These are phyloP conservation scores for Eremophila alpestris DNA, from an alignment of 2,797 vertebrate species.

Conservation along the genomic window DNA sequence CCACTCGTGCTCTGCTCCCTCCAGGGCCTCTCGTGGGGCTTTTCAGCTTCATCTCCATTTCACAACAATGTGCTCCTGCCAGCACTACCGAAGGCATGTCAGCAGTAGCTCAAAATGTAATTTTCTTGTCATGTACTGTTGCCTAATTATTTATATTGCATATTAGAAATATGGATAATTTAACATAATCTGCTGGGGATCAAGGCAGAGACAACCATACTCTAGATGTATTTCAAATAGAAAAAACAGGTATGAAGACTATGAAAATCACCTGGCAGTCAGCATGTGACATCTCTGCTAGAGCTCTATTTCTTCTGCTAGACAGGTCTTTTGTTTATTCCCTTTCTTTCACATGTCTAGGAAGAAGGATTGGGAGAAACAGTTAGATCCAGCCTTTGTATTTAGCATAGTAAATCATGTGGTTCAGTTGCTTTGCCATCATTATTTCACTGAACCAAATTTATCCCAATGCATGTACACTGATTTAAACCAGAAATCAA, in stretches of 20 bases:
- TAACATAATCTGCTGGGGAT: slow-evolving; percentile 29
- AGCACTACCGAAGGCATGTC: slow-evolving; percentile 5
- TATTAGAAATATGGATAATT: slow-evolving; percentile 48
- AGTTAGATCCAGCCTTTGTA: background rate
- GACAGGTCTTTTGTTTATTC: background rate
- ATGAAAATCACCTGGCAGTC: background rate
- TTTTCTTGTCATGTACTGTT: slow-evolving; percentile 61
- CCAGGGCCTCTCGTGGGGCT: background rate
- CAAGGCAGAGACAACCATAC: background rate
- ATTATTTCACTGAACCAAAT: background rate
- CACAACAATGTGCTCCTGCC: slow-evolving; percentile 21
- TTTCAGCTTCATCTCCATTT: background rate
- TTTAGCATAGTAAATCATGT: background rate
- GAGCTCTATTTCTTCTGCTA: background rate
- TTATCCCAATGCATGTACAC: background rate
- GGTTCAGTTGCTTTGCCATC: background rate
- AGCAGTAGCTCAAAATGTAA: slow-evolving; percentile 44
- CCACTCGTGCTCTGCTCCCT: background rate
- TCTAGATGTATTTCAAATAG: background rate
- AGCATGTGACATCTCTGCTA: background rate
- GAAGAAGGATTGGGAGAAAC: background rate
- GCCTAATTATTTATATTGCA: slow-evolving; percentile 62
- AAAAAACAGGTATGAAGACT: background rate
- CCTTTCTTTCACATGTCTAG: background rate
- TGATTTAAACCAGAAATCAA: slow-evolving; percentile 41